A percentile compares a stretch with the other conserved stretches of the same genome.
Conservation (phyloP, 2,888 invertebrate genomes). For the Drosophila greeni region DNA sequence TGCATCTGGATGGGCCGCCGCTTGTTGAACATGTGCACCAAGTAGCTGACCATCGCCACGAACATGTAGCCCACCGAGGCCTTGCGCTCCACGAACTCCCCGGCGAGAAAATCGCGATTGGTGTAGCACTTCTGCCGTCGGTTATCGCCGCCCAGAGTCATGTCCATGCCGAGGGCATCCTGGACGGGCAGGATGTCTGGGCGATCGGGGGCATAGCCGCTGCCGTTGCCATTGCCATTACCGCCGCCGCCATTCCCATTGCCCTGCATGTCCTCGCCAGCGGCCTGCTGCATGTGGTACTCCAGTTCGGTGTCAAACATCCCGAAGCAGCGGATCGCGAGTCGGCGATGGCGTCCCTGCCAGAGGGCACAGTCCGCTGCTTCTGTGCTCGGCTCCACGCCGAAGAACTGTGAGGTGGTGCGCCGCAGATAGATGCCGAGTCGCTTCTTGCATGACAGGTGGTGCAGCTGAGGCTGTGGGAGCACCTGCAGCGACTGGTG, state of each 20-base stretch:
- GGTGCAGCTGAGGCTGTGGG: slow-evolving; percentile 46
- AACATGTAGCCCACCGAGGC: slow-evolving; percentile 77
- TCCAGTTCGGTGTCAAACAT: slow-evolving; percentile 45
- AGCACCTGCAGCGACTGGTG: slow-evolving; percentile 37
- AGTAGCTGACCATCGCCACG: slow-evolving; percentile 73
- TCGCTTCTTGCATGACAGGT: slow-evolving; percentile 74
- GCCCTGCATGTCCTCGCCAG: slow-evolving; percentile 19
- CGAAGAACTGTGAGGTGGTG: slow-evolving; percentile 77
- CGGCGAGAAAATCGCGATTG: slow-evolving; percentile 61
- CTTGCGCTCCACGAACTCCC: slow-evolving; percentile 78
- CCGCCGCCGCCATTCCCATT: slow-evolving; percentile 10
- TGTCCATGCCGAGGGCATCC: slow-evolving; percentile 62
- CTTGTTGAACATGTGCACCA: slow-evolving; percentile 82
- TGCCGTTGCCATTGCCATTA: slow-evolving; percentile 3
- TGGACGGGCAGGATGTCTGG: slow-evolving; percentile 78
- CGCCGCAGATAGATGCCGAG: slow-evolving; percentile 76
- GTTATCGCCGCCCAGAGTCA: slow-evolving; percentile 9
- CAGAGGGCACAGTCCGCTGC: slow-evolving; percentile 75
- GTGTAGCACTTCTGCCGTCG: slow-evolving; percentile 36
- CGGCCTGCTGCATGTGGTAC: slow-evolving; percentile 30
- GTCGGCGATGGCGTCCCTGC: slow-evolving; percentile 77
- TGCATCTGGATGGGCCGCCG: slow-evolving; percentile 49
- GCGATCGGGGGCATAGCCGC: slow-evolving; percentile 65
- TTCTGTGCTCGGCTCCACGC: slow-evolving; percentile 76
- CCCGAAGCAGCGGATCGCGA: slow-evolving; percentile 77